Evolutionary conservation across 2,113 vertebrate genomes (phyloP).

Genomic region (Parotia lawesii): DNA sequence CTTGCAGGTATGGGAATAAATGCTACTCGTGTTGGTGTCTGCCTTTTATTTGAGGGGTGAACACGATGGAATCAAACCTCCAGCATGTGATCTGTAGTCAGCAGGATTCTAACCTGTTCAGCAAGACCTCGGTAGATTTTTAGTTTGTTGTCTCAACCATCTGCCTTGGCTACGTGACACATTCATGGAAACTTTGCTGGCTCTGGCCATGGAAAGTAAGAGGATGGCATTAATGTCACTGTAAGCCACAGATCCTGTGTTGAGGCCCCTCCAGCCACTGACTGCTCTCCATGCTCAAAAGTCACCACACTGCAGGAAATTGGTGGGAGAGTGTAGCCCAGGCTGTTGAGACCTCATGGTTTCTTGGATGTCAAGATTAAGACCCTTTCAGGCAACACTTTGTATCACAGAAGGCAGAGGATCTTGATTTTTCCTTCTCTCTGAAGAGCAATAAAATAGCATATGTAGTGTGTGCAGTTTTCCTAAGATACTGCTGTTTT

Average conservation of each 20-base stretch:
- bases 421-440: background rate
- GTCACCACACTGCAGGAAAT: rapidly evolving
- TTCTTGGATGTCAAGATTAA: background rate
- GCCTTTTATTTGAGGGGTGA: background rate
- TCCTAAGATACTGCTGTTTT: background rate
- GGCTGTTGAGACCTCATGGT: background rate
- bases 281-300: rapidly evolving
- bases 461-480: background rate
- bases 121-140: background rate
- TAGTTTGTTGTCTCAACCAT: background rate
- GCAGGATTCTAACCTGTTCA: background rate
- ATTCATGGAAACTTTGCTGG: background rate
- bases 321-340: background rate
- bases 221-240: background rate
- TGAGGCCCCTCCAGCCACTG: background rate
- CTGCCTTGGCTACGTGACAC: background rate
- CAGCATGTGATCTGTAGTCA: background rate
- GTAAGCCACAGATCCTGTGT: background rate
- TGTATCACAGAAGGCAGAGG: background rate
- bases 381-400: background rate
- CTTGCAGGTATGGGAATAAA: background rate
- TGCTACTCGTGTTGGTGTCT: background rate
- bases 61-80: background rate
- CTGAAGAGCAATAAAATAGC: background rate
- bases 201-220: background rate